phyloP scores from a whole-genome alignment of 2,113 vertebrate genomes.

The Eretmochelys imbricata region DNA sequence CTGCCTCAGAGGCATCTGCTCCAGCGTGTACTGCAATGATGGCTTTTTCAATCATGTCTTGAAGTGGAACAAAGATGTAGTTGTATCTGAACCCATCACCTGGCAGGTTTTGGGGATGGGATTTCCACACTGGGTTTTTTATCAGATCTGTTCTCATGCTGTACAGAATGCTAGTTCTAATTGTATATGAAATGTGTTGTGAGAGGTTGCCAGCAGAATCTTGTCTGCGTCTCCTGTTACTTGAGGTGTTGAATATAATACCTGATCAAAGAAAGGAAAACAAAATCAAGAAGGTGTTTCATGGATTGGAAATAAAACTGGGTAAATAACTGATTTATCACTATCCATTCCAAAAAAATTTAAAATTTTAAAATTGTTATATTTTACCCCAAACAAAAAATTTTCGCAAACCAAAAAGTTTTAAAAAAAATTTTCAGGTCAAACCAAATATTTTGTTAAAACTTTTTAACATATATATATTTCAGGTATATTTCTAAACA shows the following conservation, averaged over 20 bases:
- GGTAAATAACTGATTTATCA: neutral
- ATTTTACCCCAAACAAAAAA: too few species aligned
- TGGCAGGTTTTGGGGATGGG: slow-evolving; percentile 78
- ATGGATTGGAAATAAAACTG: neutral
- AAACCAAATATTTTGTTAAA: neutral
- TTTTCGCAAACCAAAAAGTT: neutral
- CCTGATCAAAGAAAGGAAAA: slow-evolving; percentile 48
- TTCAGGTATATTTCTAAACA: neutral
- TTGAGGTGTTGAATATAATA: slow-evolving; percentile 68
- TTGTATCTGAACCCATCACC: slow-evolving; percentile 78
- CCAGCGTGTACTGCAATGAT: slow-evolving; percentile 73
- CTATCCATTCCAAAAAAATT: neutral
- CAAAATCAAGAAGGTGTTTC: neutral
- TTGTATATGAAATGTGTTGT: slow-evolving; percentile 70
- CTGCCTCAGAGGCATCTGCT: slow-evolving; percentile 29
- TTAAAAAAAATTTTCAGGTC: neutral
- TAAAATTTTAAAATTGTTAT: neutral
- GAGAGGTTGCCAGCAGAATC: slow-evolving; percentile 28
- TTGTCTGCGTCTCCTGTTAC: neutral
- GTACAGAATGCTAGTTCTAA: slow-evolving; percentile 74
- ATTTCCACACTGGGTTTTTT: slow-evolving; percentile 77
- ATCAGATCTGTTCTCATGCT: slow-evolving; percentile 78
- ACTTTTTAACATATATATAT: neutral
- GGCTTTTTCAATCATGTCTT: slow-evolving; percentile 83
- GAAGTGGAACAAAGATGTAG: slow-evolving; percentile 79